Evolutionary conservation across 2,797 vertebrate species (phyloP), one percentile per base, ranked within the genome.

Genomic region (Enteromius afrohamiltoni): DNA sequence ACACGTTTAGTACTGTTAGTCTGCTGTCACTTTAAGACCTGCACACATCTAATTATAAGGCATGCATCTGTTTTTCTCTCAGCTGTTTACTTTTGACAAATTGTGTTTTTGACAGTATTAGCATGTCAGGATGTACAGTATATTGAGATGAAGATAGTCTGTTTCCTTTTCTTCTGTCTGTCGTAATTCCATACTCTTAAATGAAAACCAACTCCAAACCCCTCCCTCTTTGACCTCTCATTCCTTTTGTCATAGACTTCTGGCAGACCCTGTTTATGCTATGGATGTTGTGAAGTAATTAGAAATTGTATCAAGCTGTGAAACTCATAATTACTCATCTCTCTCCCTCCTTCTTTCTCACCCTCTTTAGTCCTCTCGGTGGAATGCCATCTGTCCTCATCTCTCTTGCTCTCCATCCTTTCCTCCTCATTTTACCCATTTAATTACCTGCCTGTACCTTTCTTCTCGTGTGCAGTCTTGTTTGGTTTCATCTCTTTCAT

Each of bases 321-420:
- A 85, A 80, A 85, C 79, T 88, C 86, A 86, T 87, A 87, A 88
- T 88, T 88, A 87, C 82, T 85, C 82, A 37, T 85, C 82, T 84
- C 73, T 55, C 79, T 62, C 75, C 67, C 79, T 87, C 85, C 68
- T 68, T 45, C 68, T 55, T 64, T 45, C 70, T 74, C 64, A 79
- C 83, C 79, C 67, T 82, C 78, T 82, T 80, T 75, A 75, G 82
- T 85, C 55, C 62, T 75, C 82, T 83, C 88, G 14, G 84, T 77
- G 80, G 84, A 87, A 85, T 83, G 83, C 86, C 88, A 86, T 88
- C 87, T 85, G 85, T 86, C 86, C 55, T 34, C 40, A 34, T 84
- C 21, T 73, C 58, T 73, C 58, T 34, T 74, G 13, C 53, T 13
- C 47, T 67, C 74, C 55, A 49, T 31, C 29, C 14, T n/a, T 17